Base-by-base conservation (phyloP, 2,797 vertebrate species). In the Acipenser oxyrinchus region DNA sequence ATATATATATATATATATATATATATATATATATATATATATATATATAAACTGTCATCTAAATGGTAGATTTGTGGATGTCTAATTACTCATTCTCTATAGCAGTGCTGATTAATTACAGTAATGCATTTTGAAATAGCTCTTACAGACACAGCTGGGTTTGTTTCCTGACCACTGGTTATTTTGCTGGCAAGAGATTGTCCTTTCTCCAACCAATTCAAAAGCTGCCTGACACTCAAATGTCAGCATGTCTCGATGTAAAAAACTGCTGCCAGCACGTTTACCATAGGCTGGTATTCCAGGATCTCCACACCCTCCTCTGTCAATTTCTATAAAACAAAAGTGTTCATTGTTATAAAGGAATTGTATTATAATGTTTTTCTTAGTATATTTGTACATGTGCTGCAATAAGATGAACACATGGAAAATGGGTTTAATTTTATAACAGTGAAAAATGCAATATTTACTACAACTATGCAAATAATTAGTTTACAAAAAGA, bases 81-180 rank as follows among this genome's bases (percentile, higher is more conserved):
- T 66, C 55, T 66, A 66, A 72, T 76, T 70, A 66, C 74, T 79
- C 75, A 74, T 71, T 70, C 74, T 74, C 73, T 76, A 73, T 75
- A 73, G 72, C 75, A 73, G 10, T 70, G 11, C 61, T 57, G 55
- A 69, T 73, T 79, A 75, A 78, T 78, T 78, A 73, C 62, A 71
- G 65, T 52, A 60, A 59, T 70, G 49, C 60, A 63, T 70, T 73
- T 78, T 72, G 64, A 67, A 65, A 51, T 8, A 65, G 68, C 10
- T 82, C 96, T 95, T 89, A 99, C 96, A 99, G 73, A 98, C 90
- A 55, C 97, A 99, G 81, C 92, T 95, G 77, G 97, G 97, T 88
- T 99, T 98, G 83, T 99, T 99, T 74, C 95, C 97, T 49, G 97
- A 99, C 97, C 97, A 99, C 88, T 99, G 97, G 81, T 99, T 99